These are phyloP conservation scores for Lasioglossum zephyrum DNA, from an alignment of 2,888 invertebrate species.

Conservation along the genomic window DNA sequence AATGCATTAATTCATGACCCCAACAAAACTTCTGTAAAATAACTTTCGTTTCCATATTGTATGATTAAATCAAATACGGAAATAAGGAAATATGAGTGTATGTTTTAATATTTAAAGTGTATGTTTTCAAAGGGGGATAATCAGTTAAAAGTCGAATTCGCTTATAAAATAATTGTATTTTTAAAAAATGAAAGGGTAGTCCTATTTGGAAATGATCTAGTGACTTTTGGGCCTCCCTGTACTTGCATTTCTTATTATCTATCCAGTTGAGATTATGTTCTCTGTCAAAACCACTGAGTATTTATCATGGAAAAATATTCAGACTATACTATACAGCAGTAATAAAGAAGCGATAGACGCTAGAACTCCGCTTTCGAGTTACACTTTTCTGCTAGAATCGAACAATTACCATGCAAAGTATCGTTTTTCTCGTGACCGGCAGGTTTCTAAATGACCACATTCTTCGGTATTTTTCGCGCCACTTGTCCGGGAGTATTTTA, in stretches of 20 bases:
- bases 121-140: no score
- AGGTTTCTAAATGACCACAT: neutral
- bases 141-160: no score
- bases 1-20: no score
- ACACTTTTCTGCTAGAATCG: neutral
- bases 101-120: no score
- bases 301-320: neutral
- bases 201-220: neutral
- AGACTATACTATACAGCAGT: neutral
- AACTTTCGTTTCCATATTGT: no score
- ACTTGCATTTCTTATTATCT: neutral
- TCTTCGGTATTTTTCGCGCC: neutral
- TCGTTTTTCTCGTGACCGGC: neutral
- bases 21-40: no score
- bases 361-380: neutral
- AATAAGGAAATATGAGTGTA: no score
- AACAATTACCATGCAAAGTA: neutral
- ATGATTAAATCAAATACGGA: no score
- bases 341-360: neutral
- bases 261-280: neutral
- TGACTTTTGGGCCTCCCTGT: neutral
- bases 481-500: neutral
- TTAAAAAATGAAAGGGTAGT: no score
- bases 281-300: neutral
- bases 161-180: neutral